A percentile compares a stretch with the other conserved stretches of the same genome.
Evolutionary conservation across 2,113 vertebrate genomes (phyloP).

Genomic region (Numida meleagris): DNA sequence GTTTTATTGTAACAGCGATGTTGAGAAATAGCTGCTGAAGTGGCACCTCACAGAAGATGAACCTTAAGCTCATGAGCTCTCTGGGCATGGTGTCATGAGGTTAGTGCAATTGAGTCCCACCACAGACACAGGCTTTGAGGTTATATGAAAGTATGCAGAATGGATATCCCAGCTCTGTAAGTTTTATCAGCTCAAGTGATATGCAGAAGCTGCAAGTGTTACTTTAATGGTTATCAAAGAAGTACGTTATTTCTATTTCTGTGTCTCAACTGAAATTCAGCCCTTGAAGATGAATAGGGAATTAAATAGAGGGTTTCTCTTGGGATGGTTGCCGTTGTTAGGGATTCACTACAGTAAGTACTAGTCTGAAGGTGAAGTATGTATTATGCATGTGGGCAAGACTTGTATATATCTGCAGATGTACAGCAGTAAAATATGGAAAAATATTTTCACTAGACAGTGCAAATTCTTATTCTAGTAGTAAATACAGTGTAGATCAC

Average conservation of each 20-base stretch:
- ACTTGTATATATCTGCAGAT: neutral
- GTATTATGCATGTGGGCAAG: neutral
- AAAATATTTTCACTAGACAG: neutral
- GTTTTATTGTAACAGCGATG: neutral
- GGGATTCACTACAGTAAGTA: neutral
- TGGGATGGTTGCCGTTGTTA: neutral
- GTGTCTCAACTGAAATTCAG: neutral
- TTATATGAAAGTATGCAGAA: neutral
- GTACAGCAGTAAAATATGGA: neutral
- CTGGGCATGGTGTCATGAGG: neutral
- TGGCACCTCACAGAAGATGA: neutral
- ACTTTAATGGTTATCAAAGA: neutral
- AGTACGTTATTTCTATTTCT: neutral
- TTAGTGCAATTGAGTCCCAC: neutral
- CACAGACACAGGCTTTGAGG: neutral
- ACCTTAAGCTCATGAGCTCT: neutral
- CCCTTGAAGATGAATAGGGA: neutral
- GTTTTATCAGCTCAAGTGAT: neutral
- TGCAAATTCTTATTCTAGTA: neutral
- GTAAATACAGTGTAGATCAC: neutral
- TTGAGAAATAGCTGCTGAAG: neutral
- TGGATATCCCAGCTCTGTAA: neutral
- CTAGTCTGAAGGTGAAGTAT: neutral
- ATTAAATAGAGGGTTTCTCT: neutral
- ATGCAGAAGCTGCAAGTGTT: neutral